These are phyloP conservation scores for Drosophila ambigua DNA, from an alignment of 1,140 invertebrate genomes.

Conservation along the genomic window DNA sequence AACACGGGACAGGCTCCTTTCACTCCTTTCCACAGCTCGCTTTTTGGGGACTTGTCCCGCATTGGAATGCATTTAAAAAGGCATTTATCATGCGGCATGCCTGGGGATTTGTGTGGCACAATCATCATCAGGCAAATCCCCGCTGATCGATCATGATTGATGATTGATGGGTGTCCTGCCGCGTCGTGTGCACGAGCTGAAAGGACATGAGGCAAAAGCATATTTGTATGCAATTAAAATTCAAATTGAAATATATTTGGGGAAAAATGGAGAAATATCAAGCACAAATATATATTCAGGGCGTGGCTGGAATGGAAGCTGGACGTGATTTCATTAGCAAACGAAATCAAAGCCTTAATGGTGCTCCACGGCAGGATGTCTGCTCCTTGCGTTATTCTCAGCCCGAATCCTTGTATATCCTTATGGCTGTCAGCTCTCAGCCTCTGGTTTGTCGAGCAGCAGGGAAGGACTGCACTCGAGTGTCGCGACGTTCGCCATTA, in stretches of 20 bases:
- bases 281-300: slow-evolving; percentile 28
- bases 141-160: slow-evolving; percentile 78
- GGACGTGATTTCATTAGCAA: slow-evolving; percentile 75
- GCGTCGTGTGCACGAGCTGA: not conserved
- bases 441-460: no score
- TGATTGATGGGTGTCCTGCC: slow-evolving; percentile 58
- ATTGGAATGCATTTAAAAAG: slow-evolving; percentile 81
- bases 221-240: slow-evolving; percentile 68
- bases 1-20: not conserved
- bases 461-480: slow-evolving; percentile 64
- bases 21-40: slow-evolving; percentile 21
- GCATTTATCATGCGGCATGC: slow-evolving; percentile 60
- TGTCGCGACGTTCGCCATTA: slow-evolving; percentile 74
- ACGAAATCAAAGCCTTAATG: slow-evolving; percentile 60
- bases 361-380: slow-evolving; percentile 44
- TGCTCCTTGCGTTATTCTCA: slow-evolving; percentile 15
- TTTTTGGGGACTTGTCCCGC: slow-evolving; percentile 51
- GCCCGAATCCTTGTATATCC: slow-evolving; percentile 27
- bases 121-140: slow-evolving; percentile 55
- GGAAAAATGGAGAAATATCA: slow-evolving; percentile 18
- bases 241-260: slow-evolving; percentile 52
- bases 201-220: slow-evolving; percentile 21
- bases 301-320: slow-evolving; percentile 30
- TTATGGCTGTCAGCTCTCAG: slow-evolving; percentile 11
- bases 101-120: slow-evolving; percentile 51